A percentile compares a stretch with the other conserved stretches of the same genome.
Conservation (phyloP, 2,888 invertebrate species). For the Oasisia sp. region DNA sequence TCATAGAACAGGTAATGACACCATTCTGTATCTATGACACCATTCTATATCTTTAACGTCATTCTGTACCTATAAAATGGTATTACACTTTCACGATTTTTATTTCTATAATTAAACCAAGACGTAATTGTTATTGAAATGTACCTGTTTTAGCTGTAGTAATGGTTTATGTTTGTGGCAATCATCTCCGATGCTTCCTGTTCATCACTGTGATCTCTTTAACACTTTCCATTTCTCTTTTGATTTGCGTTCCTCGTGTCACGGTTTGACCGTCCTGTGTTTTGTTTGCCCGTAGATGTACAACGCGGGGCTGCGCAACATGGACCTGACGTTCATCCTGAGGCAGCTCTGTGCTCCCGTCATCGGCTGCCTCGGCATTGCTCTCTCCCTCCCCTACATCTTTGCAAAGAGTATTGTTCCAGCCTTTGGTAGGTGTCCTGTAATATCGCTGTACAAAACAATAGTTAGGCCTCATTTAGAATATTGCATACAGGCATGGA, state of each 20-base stretch:
- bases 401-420: slow-evolving; percentile 77
- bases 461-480: too few species aligned
- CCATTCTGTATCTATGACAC: not conserved
- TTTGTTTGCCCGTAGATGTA: slow-evolving; percentile 71
- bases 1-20: slow-evolving; percentile 79
- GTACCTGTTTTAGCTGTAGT: not conserved
- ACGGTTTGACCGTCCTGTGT: not conserved
- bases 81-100: too few species aligned
- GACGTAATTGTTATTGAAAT: not conserved
- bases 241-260: not conserved
- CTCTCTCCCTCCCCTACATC: slow-evolving; percentile 92
- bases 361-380: slow-evolving; percentile 86
- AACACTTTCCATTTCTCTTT: not conserved
- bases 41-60: not conserved
- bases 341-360: slow-evolving; percentile 89
- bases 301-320: slow-evolving; percentile 90
- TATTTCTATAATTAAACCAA: too few species aligned
- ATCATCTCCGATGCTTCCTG: too few species aligned
- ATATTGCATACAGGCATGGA: too few species aligned
- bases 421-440: slow-evolving; percentile 63
- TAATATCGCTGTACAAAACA: too few species aligned
- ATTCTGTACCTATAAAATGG: not conserved
- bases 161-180: too few species aligned
- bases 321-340: slow-evolving; percentile 88
- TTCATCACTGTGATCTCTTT: too few species aligned